Evolutionary conservation across 2,888 invertebrate genomes (phyloP).

Genomic region (Xestia xanthographa): DNA sequence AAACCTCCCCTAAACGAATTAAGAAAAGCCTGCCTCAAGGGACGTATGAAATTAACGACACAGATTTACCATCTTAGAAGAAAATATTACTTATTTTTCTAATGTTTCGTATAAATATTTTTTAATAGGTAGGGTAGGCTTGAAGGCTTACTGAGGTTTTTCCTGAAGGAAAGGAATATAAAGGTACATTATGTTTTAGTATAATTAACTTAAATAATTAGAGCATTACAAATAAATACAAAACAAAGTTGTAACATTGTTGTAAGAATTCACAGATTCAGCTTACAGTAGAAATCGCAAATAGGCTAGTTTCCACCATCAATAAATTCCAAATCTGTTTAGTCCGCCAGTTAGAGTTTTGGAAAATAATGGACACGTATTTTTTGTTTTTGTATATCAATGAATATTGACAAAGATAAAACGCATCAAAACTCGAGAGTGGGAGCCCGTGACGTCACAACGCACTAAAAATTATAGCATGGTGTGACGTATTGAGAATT

Average conservation of each 20-base stretch:
- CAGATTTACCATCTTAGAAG: conserved; percentile 74
- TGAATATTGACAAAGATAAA: too few relatives aligned
- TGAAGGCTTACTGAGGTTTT: conserved; percentile 24
- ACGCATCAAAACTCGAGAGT: too few relatives aligned
- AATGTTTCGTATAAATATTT: conserved; percentile 35
- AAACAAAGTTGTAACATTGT: too few relatives aligned
- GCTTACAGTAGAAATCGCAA: not conserved
- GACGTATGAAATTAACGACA: conserved; percentile 78
- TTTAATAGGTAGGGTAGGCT: not conserved
- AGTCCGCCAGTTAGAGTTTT: too few relatives aligned
- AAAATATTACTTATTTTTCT: conserved; percentile 64
- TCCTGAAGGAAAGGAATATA: not conserved
- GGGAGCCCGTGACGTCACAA: too few relatives aligned
- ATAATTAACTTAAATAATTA: not conserved
- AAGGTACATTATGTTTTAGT: not conserved
- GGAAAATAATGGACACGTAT: too few relatives aligned
- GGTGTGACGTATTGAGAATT: too few relatives aligned
- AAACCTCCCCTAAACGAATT: conserved; percentile 79
- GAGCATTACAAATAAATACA: not conserved
- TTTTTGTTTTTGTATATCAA: too few relatives aligned
- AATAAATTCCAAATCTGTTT: too few relatives aligned
- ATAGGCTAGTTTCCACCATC: too few relatives aligned
- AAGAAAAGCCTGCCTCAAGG: conserved; percentile 76
- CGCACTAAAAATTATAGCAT: too few relatives aligned
- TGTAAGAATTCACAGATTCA: not conserved